A percentile compares a stretch with the other conserved stretches of the same genome.
Evolutionary conservation across 2,888 invertebrate species (phyloP).

Genomic region (Aphodius sticticus): DNA sequence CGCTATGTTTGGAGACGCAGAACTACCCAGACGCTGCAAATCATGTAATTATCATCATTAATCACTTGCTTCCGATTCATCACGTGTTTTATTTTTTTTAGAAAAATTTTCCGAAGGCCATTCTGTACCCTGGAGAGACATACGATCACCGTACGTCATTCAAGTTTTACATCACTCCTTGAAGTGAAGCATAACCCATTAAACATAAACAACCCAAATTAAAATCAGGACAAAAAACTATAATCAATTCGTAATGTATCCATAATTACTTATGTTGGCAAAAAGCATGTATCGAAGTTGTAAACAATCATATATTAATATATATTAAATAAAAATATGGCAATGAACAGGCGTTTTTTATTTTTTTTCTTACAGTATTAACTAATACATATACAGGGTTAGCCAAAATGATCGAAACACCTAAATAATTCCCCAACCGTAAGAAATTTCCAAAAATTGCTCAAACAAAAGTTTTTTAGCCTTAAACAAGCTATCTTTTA

Average conservation of each 20-base stretch:
- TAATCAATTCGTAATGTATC: not conserved
- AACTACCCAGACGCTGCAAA: constrained; percentile 92
- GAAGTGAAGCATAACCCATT: not conserved
- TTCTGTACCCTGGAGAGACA: constrained; percentile 75
- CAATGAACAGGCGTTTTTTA: too few species aligned
- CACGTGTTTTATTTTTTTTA: constrained; percentile 59
- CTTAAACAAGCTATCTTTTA: too few species aligned
- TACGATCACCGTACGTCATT: constrained; percentile 69
- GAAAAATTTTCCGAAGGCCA: constrained; percentile 77
- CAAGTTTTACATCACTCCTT: constrained; percentile 47
- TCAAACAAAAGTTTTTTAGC: too few species aligned
- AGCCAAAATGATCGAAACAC: too few species aligned
- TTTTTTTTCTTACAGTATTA: too few species aligned
- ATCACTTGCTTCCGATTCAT: constrained; percentile 12
- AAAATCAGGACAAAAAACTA: not conserved
- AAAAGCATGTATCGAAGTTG: not conserved
- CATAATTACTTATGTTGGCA: too few species aligned
- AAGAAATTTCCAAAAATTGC: too few species aligned
- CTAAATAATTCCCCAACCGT: too few species aligned
- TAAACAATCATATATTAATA: not conserved
- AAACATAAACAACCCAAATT: not conserved
- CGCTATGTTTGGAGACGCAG: constrained; percentile 90
- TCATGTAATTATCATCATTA: constrained; percentile 66
- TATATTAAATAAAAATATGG: not conserved
- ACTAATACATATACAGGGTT: too few species aligned